Evolutionary conservation across 2,797 vertebrate species (phyloP), one percentile per base, ranked within the genome.

Genomic region (Pseudomugil gertrudae): DNA sequence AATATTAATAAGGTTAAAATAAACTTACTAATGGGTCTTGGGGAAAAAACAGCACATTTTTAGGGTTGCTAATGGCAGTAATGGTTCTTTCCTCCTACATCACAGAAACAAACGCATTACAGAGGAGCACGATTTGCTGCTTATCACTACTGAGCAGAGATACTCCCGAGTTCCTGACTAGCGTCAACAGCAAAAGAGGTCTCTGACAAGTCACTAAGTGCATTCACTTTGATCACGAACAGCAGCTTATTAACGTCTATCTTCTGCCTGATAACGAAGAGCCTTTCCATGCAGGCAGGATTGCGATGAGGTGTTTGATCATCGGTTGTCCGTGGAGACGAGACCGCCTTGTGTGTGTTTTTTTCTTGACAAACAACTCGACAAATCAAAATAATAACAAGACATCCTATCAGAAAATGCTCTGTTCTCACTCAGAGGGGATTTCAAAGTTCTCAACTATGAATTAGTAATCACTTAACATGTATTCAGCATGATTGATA

Each of bases 141-240:
- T 75, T 58, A 35, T 63, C 48, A n/a, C 13, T 11, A 9, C 23
- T 29, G 23, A 45, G 38, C 10, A 36, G 23, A 69, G 30, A 58
- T 47, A 45, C 30, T 35, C 3, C n/a, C 19, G 26, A 56, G 51
- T 52, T 62, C 26, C 35, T 62, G 43, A 74, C 38, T 58, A 29
- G 59, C 30, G 15, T n/a, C 5, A 60, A 51, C 40, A 69, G 47
- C 57, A 63, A 72, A 52, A 75, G 32, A 74, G 58, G 55, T 55
- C 33, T 57, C 67, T 50, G 45, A 35, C 63, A 57, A 66, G 70
- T 66, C 64, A 33, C 66, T 48, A 19, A 53, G 74, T 81, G 19
- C 63, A 80, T 79, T 81, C 70, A 48, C 83, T 84, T 84, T 83
- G 79, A 88, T 81, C 62, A 62, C 4, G 52, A 76, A 40, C 2